Evolutionary conservation across 2,113 vertebrate genomes (phyloP).

Genomic region (Xenopus laevis): DNA sequence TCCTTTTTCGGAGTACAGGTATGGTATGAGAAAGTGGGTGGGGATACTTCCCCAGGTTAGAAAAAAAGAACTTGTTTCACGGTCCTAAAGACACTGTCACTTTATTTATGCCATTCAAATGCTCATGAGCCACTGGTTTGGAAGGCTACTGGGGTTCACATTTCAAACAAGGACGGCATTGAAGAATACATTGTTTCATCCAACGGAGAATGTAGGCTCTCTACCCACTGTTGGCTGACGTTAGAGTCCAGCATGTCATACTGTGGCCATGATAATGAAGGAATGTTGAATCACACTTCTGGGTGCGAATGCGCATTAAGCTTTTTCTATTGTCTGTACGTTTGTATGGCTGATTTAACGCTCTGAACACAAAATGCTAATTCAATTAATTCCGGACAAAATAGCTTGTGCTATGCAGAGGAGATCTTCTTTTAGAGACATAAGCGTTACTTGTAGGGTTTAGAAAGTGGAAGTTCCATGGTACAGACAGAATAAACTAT

Average conservation of each 20-base stretch:
- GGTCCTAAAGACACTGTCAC: slow-evolving; percentile 55
- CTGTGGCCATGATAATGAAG: not conserved
- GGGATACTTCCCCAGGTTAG: slow-evolving; percentile 57
- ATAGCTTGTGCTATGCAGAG: too few relatives aligned
- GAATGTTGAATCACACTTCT: not conserved
- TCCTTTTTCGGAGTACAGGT: slow-evolving; percentile 80
- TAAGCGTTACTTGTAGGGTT: too few relatives aligned
- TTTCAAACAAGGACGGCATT: not conserved
- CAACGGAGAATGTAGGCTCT: slow-evolving; percentile 9
- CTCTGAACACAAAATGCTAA: too few relatives aligned
- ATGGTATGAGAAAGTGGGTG: slow-evolving; percentile 60
- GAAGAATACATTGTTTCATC: slow-evolving; percentile 12
- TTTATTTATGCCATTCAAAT: not conserved
- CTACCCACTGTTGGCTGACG: too few relatives aligned
- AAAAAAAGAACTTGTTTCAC: slow-evolving; percentile 41
- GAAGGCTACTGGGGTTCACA: slow-evolving; percentile 3
- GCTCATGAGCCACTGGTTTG: not conserved
- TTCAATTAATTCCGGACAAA: too few relatives aligned
- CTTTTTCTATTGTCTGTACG: slow-evolving; percentile 11
- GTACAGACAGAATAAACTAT: too few relatives aligned
- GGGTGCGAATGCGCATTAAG: not conserved
- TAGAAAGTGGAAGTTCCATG: too few relatives aligned
- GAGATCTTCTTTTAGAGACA: too few relatives aligned
- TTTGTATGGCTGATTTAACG: not conserved
- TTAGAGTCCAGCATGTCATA: not conserved